These are phyloP conservation scores for Telmatherina bonti DNA, from an alignment of 2,797 vertebrate genomes.

Conservation along the genomic window DNA sequence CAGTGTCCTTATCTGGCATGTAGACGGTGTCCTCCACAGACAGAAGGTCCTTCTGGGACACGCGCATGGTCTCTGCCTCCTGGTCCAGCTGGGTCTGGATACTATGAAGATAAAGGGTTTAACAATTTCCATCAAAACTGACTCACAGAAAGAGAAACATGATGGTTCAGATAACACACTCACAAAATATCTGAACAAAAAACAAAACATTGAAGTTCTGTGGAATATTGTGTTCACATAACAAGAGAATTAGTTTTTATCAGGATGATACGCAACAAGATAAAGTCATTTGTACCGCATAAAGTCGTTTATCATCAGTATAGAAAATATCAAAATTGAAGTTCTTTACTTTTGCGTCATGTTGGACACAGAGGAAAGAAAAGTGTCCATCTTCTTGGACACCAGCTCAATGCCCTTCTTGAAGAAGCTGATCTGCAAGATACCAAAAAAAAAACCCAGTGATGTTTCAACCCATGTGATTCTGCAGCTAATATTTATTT, in stretches of 20 bases:
- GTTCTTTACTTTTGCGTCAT: constrained; percentile 90
- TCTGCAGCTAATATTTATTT: neutral
- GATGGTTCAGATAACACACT: neutral
- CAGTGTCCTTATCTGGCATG: constrained; percentile 90
- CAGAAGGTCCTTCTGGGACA: constrained; percentile 90
- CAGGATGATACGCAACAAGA: neutral
- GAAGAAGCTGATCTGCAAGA: constrained; percentile 91
- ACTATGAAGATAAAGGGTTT: constrained; percentile 71
- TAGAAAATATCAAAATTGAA: neutral
- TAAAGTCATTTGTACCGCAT: neutral
- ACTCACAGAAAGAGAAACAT: neutral
- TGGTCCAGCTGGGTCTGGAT: constrained; percentile 92
- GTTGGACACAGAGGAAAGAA: constrained; percentile 88
- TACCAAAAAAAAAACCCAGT: constrained; percentile 20
- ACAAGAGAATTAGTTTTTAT: neutral
- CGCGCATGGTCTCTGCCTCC: constrained; percentile 92
- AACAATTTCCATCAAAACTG: neutral
- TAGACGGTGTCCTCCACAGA: constrained; percentile 91
- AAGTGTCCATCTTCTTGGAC: constrained; percentile 93
- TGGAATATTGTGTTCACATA: neutral
- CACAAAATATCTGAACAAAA: neutral
- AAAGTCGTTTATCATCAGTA: constrained; percentile 7
- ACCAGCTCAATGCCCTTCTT: constrained; percentile 96
- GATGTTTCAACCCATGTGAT: neutral
- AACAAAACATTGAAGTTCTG: neutral